Conservation (phyloP, 2,797 vertebrate genomes). For the Babyrousa celebensis region DNA sequence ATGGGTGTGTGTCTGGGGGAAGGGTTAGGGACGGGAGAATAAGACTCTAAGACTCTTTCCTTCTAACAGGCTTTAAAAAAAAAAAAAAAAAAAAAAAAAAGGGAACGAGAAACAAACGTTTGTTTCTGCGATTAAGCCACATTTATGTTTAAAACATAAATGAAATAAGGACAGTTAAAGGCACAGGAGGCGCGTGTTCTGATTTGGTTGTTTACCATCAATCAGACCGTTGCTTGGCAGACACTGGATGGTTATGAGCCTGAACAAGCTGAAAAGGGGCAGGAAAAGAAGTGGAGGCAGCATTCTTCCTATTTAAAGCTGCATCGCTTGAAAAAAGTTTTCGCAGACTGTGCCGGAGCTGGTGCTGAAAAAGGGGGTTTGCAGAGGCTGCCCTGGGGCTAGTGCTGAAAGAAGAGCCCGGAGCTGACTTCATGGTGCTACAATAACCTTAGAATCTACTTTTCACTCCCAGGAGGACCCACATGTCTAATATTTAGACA, state of each 20-base stretch:
- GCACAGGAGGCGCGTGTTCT: slow-evolving; percentile 87
- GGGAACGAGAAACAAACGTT: slow-evolving; percentile 68
- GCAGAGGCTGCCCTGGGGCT: slow-evolving; percentile 92
- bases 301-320: slow-evolving; percentile 99
- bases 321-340: slow-evolving; percentile 95
- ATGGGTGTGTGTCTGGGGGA: slow-evolving; percentile 62
- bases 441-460: slow-evolving; percentile 86
- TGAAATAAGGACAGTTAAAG: slow-evolving; percentile 86
- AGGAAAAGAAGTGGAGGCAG: slow-evolving; percentile 97
- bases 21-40: slow-evolving; percentile 14
- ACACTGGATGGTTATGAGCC: slow-evolving; percentile 92
- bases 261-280: slow-evolving; percentile 93
- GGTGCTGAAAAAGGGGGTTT: slow-evolving; percentile 93
- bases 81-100: background rate
- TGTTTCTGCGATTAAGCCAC: slow-evolving; percentile 62
- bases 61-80: slow-evolving; percentile 42
- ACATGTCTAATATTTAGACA: slow-evolving; percentile 90
- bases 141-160: slow-evolving; percentile 71
- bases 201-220: slow-evolving; percentile 94
- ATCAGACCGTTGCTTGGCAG: slow-evolving; percentile 92
- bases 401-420: slow-evolving; percentile 93
- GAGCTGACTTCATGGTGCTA: slow-evolving; percentile 92
- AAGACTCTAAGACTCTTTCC: slow-evolving; percentile 34
- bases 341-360: slow-evolving; percentile 94
- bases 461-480: slow-evolving; percentile 87